Conservation (phyloP, 2,113 vertebrate genomes). For the Albula glossodonta region DNA sequence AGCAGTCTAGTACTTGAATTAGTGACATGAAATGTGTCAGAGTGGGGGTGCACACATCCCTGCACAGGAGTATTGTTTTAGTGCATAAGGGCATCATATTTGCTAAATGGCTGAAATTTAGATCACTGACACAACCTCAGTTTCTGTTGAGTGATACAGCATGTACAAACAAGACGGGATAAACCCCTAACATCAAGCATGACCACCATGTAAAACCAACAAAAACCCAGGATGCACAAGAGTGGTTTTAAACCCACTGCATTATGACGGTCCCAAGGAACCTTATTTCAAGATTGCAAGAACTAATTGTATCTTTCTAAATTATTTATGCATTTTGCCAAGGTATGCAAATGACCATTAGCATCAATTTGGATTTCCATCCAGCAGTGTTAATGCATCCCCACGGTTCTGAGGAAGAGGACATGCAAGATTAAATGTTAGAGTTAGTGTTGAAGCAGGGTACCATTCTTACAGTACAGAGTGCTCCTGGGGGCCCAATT, state of each 20-base stretch:
- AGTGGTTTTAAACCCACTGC: not conserved
- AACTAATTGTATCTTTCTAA: not conserved
- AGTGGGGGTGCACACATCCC: too few species aligned
- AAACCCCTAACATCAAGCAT: not conserved
- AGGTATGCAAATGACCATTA: too few species aligned
- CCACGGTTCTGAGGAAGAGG: slow-evolving; percentile 6
- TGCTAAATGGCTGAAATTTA: too few species aligned
- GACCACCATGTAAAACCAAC: not conserved
- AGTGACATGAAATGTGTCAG: too few species aligned
- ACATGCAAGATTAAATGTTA: slow-evolving; percentile 24
- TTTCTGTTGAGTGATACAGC: not conserved
- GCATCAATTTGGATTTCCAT: too few species aligned
- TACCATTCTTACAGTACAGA: slow-evolving; percentile 29
- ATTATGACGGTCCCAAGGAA: not conserved
- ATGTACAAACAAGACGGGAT: not conserved
- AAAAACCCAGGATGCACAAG: not conserved
- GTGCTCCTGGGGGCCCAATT: not conserved
- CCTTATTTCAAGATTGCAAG: not conserved
- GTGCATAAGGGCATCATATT: too few species aligned
- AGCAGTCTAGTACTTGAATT: too few species aligned
- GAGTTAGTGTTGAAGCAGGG: slow-evolving; percentile 23
- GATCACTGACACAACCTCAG: too few species aligned
- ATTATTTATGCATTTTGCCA: too few species aligned
- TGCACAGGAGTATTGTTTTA: too few species aligned
- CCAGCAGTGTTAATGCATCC: too few species aligned